Conservation (phyloP, 2,797 vertebrate species). For the Lagorchestes hirsutus region DNA sequence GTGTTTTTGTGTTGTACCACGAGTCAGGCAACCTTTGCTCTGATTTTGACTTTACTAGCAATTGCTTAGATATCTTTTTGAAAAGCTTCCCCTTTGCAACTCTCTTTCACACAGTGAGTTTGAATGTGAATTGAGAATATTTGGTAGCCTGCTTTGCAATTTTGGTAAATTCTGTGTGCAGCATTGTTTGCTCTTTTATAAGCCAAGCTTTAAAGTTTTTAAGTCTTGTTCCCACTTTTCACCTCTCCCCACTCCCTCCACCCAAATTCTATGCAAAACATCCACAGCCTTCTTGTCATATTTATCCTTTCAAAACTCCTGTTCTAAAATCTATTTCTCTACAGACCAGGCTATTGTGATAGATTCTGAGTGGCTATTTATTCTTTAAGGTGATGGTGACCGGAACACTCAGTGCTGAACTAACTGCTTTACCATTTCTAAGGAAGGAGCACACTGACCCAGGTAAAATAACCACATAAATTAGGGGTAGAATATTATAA, state of each 20-base stretch:
- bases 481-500: conserved; percentile 33
- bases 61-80: background rate
- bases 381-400: conserved; percentile 18
- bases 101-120: background rate
- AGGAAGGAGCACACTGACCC: conserved; percentile 18
- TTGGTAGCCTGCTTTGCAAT: background rate
- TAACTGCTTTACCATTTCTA: conserved; percentile 16
- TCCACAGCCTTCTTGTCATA: background rate
- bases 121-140: background rate
- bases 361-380: conserved; percentile 25
- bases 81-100: background rate
- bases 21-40: background rate
- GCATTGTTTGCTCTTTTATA: conserved; percentile 23
- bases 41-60: background rate
- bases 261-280: conserved; percentile 20
- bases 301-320: conserved; percentile 37
- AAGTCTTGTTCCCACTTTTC: background rate
- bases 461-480: conserved; percentile 53
- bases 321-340: conserved; percentile 21
- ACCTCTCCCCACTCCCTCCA: background rate
- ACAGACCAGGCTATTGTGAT: conserved; percentile 9
- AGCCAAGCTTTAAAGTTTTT: conserved; percentile 12
- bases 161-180: background rate
- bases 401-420: conserved; percentile 31
- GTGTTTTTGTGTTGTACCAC: background rate